A percentile compares a stretch with the other conserved stretches of the same genome.
Evolutionary conservation across 1,140 invertebrate species (phyloP).

Genomic region (Calosoma granatense): DNA sequence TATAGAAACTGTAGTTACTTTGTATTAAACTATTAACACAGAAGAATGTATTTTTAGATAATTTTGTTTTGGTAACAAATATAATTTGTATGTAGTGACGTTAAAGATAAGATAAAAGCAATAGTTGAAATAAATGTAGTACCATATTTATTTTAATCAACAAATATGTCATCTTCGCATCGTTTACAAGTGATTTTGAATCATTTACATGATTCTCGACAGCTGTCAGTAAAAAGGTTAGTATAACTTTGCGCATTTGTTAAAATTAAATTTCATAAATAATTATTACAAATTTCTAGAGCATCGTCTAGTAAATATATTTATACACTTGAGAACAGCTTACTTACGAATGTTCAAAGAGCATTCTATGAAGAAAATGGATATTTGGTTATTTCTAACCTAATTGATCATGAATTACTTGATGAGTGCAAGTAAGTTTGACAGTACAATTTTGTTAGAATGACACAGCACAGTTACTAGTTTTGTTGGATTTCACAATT

Average conservation of each 20-base stretch:
- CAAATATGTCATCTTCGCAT: too few species aligned
- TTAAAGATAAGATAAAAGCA: too few species aligned
- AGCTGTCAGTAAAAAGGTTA: not conserved
- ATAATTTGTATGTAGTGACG: too few species aligned
- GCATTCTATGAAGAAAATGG: constrained; percentile 73
- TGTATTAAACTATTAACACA: too few species aligned
- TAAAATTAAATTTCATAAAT: not conserved
- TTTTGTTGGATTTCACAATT: constrained; percentile 17
- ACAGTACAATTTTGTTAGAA: too few species aligned
- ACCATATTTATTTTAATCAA: too few species aligned
- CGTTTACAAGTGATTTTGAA: constrained; percentile 8
- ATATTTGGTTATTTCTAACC: constrained; percentile 57
- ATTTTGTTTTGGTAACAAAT: too few species aligned
- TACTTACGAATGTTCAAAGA: constrained; percentile 40
- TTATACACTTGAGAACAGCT: constrained; percentile 3
- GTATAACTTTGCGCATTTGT: too few species aligned
- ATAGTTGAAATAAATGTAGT: too few species aligned
- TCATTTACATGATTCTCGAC: not conserved
- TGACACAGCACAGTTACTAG: too few species aligned
- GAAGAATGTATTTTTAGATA: too few species aligned
- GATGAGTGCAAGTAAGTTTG: constrained; percentile 33
- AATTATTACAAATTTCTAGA: not conserved
- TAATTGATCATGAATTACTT: constrained; percentile 49
- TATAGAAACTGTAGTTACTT: too few species aligned
- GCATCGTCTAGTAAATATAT: not conserved